Evolutionary conservation across 2,888 invertebrate genomes (phyloP).

Genomic region (Mythimna impura): DNA sequence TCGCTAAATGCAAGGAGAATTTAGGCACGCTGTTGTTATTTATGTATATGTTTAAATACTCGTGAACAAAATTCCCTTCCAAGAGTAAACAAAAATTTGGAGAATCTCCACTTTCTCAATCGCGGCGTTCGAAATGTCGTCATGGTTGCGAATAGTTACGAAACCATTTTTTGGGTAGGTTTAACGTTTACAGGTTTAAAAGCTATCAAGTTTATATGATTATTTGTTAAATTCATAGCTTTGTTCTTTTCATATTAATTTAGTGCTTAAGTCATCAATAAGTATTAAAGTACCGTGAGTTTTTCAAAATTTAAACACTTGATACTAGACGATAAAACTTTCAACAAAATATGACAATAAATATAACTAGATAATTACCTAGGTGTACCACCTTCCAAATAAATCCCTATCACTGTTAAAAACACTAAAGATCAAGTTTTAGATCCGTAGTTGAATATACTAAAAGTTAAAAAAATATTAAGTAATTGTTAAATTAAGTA

Average conservation of each 20-base stretch:
- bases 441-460: too few species aligned
- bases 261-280: not conserved
- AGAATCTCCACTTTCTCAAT: not conserved
- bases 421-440: too few species aligned
- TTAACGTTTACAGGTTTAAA: not conserved
- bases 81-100: constrained; percentile 24
- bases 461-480: too few species aligned
- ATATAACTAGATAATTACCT: too few species aligned
- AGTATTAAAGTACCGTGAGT: too few species aligned
- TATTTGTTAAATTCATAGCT: not conserved
- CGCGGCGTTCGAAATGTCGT: not conserved
- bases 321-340: not conserved
- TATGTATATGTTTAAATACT: constrained; percentile 35
- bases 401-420: too few species aligned
- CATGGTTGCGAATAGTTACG: constrained; percentile 13
- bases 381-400: too few species aligned
- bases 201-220: not conserved
- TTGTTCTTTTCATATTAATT: not conserved
- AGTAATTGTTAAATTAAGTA: too few species aligned
- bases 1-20: constrained; percentile 38
- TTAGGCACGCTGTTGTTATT: constrained; percentile 22
- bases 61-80: constrained; percentile 26
- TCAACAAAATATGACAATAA: not conserved
- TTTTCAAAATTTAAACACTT: too few species aligned
- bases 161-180: constrained; percentile 10